These are phyloP conservation scores for Ethmia dodecea DNA, from an alignment of 2,888 invertebrate genomes.

Conservation along the genomic window DNA sequence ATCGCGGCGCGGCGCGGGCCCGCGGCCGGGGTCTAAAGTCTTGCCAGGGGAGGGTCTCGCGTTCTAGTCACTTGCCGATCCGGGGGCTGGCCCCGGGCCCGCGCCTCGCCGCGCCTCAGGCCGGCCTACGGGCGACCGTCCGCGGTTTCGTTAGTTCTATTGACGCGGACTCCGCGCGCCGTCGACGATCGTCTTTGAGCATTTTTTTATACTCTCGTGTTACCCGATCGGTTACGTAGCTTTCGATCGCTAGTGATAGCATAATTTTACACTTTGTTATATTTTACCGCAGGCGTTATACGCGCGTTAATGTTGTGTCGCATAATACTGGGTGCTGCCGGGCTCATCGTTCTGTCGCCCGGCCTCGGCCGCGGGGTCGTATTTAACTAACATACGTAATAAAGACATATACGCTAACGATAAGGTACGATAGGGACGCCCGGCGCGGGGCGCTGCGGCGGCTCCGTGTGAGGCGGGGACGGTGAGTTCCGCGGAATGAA, in stretches of 20 bases:
- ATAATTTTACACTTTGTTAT: constrained; percentile 40
- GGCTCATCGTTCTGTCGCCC: neutral
- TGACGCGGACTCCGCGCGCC: no score
- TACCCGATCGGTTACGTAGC: constrained; percentile 63
- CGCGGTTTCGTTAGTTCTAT: neutral
- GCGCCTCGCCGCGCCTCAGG: constrained; percentile 14
- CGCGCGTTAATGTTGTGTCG: constrained; percentile 1
- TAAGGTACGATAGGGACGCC: constrained; percentile 50
- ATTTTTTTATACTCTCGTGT: no score
- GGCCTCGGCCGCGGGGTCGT: constrained; percentile 35
- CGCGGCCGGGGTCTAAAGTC: constrained; percentile 37
- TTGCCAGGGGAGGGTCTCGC: constrained; percentile 66
- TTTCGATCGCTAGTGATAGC: constrained; percentile 63
- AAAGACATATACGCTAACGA: constrained; percentile 77
- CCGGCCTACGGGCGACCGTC: neutral
- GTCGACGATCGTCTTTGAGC: constrained; percentile 40
- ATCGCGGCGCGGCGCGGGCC: constrained; percentile 29
- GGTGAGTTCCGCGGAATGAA: constrained; percentile 36
- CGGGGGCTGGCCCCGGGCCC: constrained; percentile 59
- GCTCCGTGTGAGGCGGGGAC: neutral
- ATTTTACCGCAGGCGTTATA: constrained; percentile 6
- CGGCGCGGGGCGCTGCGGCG: constrained; percentile 24
- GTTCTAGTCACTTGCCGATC: constrained; percentile 72
- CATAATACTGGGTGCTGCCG: constrained; percentile 4
- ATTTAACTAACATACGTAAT: constrained; percentile 76